Percentiles rank a stretch among this genome's conserved stretches.
These are phyloP conservation scores for Champsocephalus gunnari DNA, from an alignment of 2,797 vertebrate species.

Conservation along the genomic window DNA sequence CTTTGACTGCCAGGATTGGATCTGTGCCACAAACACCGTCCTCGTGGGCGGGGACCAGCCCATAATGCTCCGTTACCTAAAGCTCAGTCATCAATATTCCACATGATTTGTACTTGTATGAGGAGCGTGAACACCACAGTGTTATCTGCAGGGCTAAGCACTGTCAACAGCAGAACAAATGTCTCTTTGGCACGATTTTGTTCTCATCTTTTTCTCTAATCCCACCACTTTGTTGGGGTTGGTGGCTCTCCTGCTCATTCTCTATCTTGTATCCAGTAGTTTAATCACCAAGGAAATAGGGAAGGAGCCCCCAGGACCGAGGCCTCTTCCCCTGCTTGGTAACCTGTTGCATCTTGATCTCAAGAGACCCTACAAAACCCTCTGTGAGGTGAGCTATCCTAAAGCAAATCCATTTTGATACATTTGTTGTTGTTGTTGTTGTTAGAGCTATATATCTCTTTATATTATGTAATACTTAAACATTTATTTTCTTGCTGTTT, in stretches of 20 bases:
- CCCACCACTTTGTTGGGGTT: slow-evolving; percentile 42
- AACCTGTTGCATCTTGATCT: slow-evolving; percentile 80
- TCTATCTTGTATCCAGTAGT: slow-evolving; percentile 19
- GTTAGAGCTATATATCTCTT: too few relatives aligned
- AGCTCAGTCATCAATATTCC: fast-evolving
- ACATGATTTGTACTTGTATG: too few relatives aligned
- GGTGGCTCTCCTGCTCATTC: slow-evolving; percentile 38
- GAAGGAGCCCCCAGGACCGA: slow-evolving; percentile 73
- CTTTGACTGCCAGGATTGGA: neutral
- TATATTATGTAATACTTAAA: too few relatives aligned
- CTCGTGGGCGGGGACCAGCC: neutral
- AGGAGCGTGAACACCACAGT: too few relatives aligned
- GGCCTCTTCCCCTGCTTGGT: slow-evolving; percentile 73
- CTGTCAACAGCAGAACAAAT: slow-evolving; percentile 8
- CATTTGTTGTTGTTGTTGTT: too few relatives aligned
- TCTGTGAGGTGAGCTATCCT: slow-evolving; percentile 63
- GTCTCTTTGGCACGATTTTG: slow-evolving; percentile 35
- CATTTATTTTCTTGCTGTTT: too few relatives aligned
- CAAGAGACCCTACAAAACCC: slow-evolving; percentile 57
- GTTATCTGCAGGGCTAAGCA: neutral
- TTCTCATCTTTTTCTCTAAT: slow-evolving; percentile 2
- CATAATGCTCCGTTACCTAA: neutral
- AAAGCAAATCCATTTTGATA: neutral
- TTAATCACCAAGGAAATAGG: neutral
- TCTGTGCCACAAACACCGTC: too few relatives aligned